phyloP scores from a whole-genome alignment of 2,113 vertebrate species.

The Arothron firmamentum region DNA sequence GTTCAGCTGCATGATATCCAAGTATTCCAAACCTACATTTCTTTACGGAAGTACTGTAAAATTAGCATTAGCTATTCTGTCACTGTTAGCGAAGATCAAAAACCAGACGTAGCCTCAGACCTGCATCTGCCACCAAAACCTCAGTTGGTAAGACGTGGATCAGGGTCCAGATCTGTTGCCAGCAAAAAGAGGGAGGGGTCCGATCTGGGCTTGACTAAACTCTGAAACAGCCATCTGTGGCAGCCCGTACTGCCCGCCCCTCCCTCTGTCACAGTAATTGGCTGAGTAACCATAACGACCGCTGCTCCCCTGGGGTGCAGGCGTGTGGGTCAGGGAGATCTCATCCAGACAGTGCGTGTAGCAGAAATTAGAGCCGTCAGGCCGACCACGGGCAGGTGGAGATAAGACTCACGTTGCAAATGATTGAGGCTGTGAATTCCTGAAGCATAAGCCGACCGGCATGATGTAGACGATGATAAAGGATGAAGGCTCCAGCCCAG shows the following conservation, averaged over 20 bases:
- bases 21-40: constrained; percentile 5
- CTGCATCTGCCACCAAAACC: constrained; percentile 13
- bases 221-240: constrained; percentile 59
- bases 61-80: background rate
- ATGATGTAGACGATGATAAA: constrained; percentile 42
- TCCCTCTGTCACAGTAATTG: constrained; percentile 61
- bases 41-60: constrained; percentile 23
- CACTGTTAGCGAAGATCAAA: background rate
- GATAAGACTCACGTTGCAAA: constrained; percentile 67
- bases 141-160: constrained; percentile 3
- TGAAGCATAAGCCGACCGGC: constrained; percentile 8
- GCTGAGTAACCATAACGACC: constrained; percentile 53
- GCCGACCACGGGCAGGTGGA: constrained; percentile 18
- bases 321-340: constrained; percentile 48
- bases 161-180: background rate
- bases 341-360: constrained; percentile 25
- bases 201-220: constrained; percentile 32
- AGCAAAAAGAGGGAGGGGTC: constrained; percentile 33
- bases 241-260: constrained; percentile 40
- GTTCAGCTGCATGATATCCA: constrained; percentile 21
- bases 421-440: constrained; percentile 38
- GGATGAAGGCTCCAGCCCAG: constrained; percentile 16
- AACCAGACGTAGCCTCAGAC: constrained; percentile 8
- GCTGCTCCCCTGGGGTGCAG: constrained; percentile 43
- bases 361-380: constrained; percentile 21